Evolutionary conservation across 2,888 invertebrate species (phyloP).

Genomic region (Proisotoma minuta): DNA sequence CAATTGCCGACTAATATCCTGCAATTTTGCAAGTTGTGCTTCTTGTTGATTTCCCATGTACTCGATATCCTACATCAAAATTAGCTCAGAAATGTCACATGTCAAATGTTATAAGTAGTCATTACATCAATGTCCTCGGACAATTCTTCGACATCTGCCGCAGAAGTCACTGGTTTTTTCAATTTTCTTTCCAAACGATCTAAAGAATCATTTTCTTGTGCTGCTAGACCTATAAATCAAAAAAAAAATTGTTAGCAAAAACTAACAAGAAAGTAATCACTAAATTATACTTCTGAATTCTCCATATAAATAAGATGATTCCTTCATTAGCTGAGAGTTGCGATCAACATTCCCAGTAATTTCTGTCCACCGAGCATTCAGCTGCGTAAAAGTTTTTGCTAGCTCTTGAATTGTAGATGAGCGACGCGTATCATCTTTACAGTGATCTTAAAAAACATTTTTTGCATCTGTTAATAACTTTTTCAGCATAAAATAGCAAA

Average conservation of each 20-base stretch:
- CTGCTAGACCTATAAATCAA: slow-evolving; percentile 62
- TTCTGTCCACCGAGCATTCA: slow-evolving; percentile 68
- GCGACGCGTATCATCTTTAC: slow-evolving; percentile 35
- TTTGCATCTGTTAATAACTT: neutral
- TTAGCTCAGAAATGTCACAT: neutral
- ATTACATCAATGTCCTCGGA: slow-evolving; percentile 80
- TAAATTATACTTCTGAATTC: slow-evolving; percentile 58
- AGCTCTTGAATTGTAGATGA: slow-evolving; percentile 57
- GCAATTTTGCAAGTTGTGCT: slow-evolving; percentile 66
- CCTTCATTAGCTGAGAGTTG: slow-evolving; percentile 59
- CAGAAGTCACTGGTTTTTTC: slow-evolving; percentile 62
- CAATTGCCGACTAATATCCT: slow-evolving; percentile 69
- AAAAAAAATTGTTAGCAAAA: slow-evolving; percentile 9
- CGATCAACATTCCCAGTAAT: slow-evolving; percentile 67
- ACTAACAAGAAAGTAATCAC: slow-evolving; percentile 7
- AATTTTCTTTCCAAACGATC: slow-evolving; percentile 74
- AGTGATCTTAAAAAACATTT: slow-evolving; percentile 24
- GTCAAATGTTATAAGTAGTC: neutral
- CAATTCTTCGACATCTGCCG: slow-evolving; percentile 84
- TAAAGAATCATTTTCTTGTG: slow-evolving; percentile 74
- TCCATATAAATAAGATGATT: slow-evolving; percentile 71
- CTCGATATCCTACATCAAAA: slow-evolving; percentile 72
- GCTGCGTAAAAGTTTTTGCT: slow-evolving; percentile 62
- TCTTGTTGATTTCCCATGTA: slow-evolving; percentile 70
- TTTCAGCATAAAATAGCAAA: neutral